Base-by-base conservation (phyloP, 2,113 vertebrate genomes). In the Nerophis lumbriciformis region DNA sequence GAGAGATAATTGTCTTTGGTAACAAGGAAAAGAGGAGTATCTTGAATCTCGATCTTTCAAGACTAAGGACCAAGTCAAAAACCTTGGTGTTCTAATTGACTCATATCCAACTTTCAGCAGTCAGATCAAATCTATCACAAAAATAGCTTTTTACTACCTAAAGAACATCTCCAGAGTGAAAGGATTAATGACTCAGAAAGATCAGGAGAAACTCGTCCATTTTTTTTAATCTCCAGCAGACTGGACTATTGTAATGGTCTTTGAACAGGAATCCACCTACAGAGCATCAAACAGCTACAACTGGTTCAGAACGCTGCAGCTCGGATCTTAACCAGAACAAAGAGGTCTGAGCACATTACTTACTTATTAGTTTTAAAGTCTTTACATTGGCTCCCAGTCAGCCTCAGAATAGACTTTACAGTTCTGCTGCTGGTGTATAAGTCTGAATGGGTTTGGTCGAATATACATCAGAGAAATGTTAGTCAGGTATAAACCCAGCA, bases 401-500 rank as follows among this genome's bases (percentile, higher is more conserved):
- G 47, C 47, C n/a, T 5, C 6, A 48, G 47, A 48, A 48, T 48
- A 48, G 47, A 48, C n/a, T 14, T 48, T 48, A 5, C 6, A 48
- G n/a, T 11, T 48, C 13, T 48, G 47, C 14, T n/a, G n/a, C 47
- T n/a, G 14, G 47, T 15, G 6, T 15, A 48, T 48, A 48, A 48
- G n/a, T 15, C 13, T 6, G 13, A 48, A 14, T 5, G 14, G 14
- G 13, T 28, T 28, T 28, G 28, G 28, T 28, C 28, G 28, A 28
- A 28, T 28, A 48, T 48, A 48, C 10, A 15, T 48, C 10, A 48
- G 7, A 48, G 13, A 48, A 11, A n/a, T 48, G 13, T 15, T n/a
- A 48, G n/a, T 48, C n/a, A 15, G 8, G n/a, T 48, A 75, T 69
- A 63, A 62, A 77, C 47, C 64, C 48, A 48, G 6, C 8, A 48